Percentiles rank a stretch among this genome's conserved stretches.
Evolutionary conservation across 2,113 vertebrate genomes (phyloP).

Genomic region (Ammodytes dubius): DNA sequence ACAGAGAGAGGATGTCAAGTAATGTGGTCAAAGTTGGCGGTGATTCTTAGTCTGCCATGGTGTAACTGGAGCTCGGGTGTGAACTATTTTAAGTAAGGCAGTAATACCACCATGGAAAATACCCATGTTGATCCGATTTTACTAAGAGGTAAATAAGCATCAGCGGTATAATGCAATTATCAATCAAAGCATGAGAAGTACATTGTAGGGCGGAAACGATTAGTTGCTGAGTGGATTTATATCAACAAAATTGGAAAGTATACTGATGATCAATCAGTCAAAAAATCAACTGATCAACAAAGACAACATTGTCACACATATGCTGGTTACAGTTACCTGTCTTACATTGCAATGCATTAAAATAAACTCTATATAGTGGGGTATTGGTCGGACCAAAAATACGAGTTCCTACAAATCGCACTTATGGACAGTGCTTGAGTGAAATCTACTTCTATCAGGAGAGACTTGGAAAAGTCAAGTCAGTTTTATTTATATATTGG

Average conservation of each 20-base stretch:
- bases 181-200: neutral
- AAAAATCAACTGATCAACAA: neutral
- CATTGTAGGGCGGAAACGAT: neutral
- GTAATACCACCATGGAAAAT: neutral
- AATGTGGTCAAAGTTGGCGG: constrained; percentile 9
- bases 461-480: no score
- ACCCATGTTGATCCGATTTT: neutral
- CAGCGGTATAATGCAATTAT: neutral
- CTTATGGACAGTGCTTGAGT: neutral
- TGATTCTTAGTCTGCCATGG: neutral
- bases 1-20: constrained; percentile 20
- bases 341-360: neutral
- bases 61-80: constrained; percentile 9
- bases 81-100: constrained; percentile 28
- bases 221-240: neutral
- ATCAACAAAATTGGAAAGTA: neutral
- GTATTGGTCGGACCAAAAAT: neutral
- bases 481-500: no score
- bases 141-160: neutral
- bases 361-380: neutral
- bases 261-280: neutral
- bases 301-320: neutral
- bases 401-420: neutral
- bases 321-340: neutral
- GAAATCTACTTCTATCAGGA: neutral